Evolutionary conservation across 2,888 invertebrate genomes (phyloP), one percentile per base, ranked within the genome.

Genomic region (Papilio elwesi): DNA sequence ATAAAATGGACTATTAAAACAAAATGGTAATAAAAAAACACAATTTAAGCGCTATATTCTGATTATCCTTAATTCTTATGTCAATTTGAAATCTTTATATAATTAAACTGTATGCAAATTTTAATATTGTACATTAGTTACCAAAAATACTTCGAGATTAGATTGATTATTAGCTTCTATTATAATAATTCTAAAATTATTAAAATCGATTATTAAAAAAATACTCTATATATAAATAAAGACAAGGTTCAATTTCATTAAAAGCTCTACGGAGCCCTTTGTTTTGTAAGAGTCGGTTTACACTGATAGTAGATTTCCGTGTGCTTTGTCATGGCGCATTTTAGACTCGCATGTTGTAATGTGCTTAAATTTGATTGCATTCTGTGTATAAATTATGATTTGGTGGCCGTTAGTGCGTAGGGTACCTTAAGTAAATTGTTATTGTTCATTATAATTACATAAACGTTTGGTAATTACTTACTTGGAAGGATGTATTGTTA

Each of bases 331-430:
- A 36, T 36, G 9, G 5, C 36, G 6, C 59, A 43, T 62, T 62
- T 38, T 13, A 69, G 5, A 63, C 15, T 63, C 36, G 69, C 63
- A 63, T 69, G 69, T 52, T 10, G 51, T 15, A 38, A 16, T 9
- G 69, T 47, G 63, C 15, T 70, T 70, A 49, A 55, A 0, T 52
- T 70, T 53, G 53, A 64, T 70, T 49, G 70, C 48, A 55, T 64
- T 55, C 51, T 52, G 8, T 43, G 26, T 52, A 47, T 43, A 51
- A 52, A 43, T 51, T 62, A 62, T 63, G 6, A 52, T 26, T 52
- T 59, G 15, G 13, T 9, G 15, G 48, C 11, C 10, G 13, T 48
- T 13, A 13, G 52, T 36, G 43, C 43, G 6, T 8, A 59, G n/a
- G 59, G 16, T n/a, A 36, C 16, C 13, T 16, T 48, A 49, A 53